Conservation (phyloP, 2,888 invertebrate species). For the Lepas anatifera region DNA sequence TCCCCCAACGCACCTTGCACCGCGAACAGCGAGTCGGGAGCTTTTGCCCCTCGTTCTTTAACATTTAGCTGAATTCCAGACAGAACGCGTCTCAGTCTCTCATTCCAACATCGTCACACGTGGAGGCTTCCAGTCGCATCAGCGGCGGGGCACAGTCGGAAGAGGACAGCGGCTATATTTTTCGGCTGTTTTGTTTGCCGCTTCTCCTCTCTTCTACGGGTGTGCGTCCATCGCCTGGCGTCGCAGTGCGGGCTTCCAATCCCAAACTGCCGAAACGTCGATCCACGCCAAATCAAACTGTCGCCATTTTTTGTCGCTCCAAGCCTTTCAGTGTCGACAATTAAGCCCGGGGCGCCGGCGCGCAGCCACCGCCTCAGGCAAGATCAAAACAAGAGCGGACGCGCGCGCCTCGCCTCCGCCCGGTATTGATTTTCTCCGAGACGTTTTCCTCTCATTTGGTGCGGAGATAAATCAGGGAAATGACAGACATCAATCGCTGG, state of each 20-base stretch:
- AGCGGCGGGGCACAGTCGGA: too few species aligned
- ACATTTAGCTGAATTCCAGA: too few species aligned
- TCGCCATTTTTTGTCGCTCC: constrained; percentile 6
- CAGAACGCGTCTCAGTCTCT: too few species aligned
- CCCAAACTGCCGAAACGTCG: not conserved
- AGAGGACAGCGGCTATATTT: too few species aligned
- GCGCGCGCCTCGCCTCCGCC: too few species aligned
- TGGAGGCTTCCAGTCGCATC: too few species aligned
- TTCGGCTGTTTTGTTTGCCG: not conserved
- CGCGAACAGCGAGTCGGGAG: too few species aligned
- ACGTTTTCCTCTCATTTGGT: constrained; percentile 1
- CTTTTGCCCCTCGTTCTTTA: too few species aligned
- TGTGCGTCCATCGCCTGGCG: too few species aligned
- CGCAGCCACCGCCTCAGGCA: not conserved
- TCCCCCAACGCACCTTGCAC: too few species aligned
- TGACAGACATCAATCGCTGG: constrained; percentile 5
- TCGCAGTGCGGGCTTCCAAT: not conserved
- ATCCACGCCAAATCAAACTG: constrained; percentile 6
- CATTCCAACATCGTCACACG: too few species aligned
- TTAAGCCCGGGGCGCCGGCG: not conserved
- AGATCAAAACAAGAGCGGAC: not conserved
- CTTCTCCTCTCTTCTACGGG: too few species aligned
- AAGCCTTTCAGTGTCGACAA: not conserved
- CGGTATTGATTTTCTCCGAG: constrained; percentile 4
- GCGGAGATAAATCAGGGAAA: not conserved